Evolutionary conservation across 2,113 vertebrate species (phyloP).

Genomic region (Oxygymnocypris stewartii): DNA sequence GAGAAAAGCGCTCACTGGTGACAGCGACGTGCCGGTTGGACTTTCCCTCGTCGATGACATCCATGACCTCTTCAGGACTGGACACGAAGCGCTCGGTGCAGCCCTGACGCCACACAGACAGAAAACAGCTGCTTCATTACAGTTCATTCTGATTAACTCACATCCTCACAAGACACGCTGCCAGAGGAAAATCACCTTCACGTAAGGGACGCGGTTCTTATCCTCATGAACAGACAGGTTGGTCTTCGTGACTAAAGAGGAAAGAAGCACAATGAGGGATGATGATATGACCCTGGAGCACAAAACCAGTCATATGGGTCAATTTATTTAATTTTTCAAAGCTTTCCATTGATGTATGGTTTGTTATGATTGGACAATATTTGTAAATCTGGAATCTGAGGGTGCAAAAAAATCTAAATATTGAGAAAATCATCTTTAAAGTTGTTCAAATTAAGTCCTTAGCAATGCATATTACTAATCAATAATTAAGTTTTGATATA

Average conservation of each 20-base stretch:
- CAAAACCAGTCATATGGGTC: too few species aligned
- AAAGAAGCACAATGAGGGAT: not conserved
- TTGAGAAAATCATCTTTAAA: too few species aligned
- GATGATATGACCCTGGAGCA: too few species aligned
- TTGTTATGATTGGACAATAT: too few species aligned
- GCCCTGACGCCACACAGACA: conserved; percentile 71
- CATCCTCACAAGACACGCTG: not conserved
- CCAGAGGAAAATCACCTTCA: conserved; percentile 80
- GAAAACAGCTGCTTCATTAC: not conserved
- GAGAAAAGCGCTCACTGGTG: conserved; percentile 83
- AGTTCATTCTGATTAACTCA: not conserved
- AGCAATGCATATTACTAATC: too few species aligned
- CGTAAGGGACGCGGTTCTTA: conserved; percentile 92
- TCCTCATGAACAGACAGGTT: conserved; percentile 94
- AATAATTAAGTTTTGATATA: too few species aligned
- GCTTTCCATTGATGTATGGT: too few species aligned
- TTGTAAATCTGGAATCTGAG: too few species aligned
- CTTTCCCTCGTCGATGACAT: conserved; percentile 93
- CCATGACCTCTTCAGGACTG: conserved; percentile 92
- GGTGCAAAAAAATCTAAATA: too few species aligned
- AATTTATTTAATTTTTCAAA: too few species aligned
- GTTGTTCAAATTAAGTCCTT: too few species aligned
- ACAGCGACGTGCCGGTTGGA: conserved; percentile 92
- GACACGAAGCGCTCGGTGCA: conserved; percentile 95
- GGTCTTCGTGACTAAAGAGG: conserved; percentile 86